Conservation (phyloP, 2,888 invertebrate genomes). For the Stenotaenia linearis region DNA sequence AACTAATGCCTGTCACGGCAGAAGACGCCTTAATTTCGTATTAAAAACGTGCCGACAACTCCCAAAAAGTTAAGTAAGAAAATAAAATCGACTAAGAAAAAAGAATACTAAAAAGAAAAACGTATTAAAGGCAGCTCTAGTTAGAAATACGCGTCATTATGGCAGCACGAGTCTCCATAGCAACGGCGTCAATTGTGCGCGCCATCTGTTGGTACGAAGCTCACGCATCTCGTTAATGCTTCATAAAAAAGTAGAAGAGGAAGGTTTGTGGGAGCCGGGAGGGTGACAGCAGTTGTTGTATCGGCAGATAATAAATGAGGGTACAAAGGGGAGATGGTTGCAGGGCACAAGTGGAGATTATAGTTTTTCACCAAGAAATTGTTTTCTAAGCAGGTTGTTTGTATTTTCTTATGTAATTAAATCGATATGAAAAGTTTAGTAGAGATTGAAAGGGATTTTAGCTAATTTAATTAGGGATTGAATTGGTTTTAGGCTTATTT, state of each 20-base stretch:
- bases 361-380: background rate
- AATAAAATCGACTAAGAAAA: background rate
- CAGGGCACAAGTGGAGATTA: background rate
- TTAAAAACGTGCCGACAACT: constrained; percentile 9
- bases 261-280: background rate
- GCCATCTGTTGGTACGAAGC: constrained; percentile 9
- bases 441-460: too few species aligned
- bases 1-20: background rate
- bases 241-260: constrained; percentile 3
- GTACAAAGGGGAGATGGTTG: background rate
- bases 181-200: constrained; percentile 3
- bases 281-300: background rate
- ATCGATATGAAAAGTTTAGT: too few species aligned
- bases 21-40: constrained; percentile 4
- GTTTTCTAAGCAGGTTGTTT: background rate
- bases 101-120: background rate
- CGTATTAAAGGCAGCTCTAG: background rate
- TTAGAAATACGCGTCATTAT: background rate
- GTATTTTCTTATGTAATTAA: too few species aligned
- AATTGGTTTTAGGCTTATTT: too few species aligned
- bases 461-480: too few species aligned
- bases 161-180: background rate
- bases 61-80: background rate
- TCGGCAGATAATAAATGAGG: constrained; percentile 9
- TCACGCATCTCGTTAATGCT: constrained; percentile 9